phyloP scores from a whole-genome alignment of 2,888 invertebrate species.

The Dryobotodes eremita region DNA sequence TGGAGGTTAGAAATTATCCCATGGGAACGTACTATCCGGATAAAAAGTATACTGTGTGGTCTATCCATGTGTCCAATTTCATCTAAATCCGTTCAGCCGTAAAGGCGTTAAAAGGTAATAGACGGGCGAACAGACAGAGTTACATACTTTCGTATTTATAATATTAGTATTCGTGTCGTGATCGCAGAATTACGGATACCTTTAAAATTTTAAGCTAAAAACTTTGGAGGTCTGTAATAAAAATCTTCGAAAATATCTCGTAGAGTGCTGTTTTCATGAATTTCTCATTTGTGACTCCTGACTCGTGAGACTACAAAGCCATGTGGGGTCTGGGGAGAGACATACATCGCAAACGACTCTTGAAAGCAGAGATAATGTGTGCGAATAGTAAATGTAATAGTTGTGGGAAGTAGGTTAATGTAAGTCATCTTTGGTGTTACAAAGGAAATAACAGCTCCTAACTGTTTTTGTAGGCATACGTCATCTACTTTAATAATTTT shows the following conservation, averaged over 20 bases:
- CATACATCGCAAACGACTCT: constrained; percentile 30
- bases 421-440: constrained; percentile 5
- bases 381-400: constrained; percentile 38
- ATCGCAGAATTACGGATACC: background rate
- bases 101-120: background rate
- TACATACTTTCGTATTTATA: too few relatives aligned
- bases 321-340: constrained; percentile 6
- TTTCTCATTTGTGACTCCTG: constrained; percentile 16
- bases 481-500: background rate
- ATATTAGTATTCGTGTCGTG: background rate
- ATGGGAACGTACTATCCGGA: background rate
- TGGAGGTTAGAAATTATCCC: background rate
- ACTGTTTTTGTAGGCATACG: background rate
- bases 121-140: background rate
- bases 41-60: background rate
- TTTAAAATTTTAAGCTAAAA: background rate
- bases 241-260: background rate
- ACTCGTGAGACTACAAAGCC: constrained; percentile 2
- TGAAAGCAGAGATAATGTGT: constrained; percentile 29
- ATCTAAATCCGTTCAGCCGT: background rate
- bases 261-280: constrained; percentile 28
- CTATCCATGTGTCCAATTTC: background rate
- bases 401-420: constrained; percentile 27
- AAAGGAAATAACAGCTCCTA: background rate
- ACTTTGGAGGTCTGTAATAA: background rate